Conservation (phyloP, 2,888 invertebrate species). For the Drosophila pseudotakahashii region DNA sequence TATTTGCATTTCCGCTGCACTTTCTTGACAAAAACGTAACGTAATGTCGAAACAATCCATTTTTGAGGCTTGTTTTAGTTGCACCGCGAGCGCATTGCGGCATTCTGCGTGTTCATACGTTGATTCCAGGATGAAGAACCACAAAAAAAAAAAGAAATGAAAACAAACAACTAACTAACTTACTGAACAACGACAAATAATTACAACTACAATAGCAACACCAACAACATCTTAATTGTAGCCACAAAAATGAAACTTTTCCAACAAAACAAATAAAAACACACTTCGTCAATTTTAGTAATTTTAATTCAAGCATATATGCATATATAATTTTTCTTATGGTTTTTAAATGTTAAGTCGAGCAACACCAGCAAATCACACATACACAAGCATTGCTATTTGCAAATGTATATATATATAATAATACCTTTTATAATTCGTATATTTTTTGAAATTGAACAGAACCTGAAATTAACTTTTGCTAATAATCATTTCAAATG, state of each 20-base stretch:
- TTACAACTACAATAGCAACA: conserved; percentile 45
- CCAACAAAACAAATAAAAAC: conserved; percentile 56
- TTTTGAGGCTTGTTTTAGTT: conserved; percentile 50
- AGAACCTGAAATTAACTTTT: conserved; percentile 25
- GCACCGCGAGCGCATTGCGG: conserved; percentile 67
- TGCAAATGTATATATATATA: conserved; percentile 42
- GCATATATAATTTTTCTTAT: conserved; percentile 56
- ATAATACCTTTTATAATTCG: conserved; percentile 19
- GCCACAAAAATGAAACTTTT: conserved; percentile 43
- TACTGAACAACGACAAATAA: conserved; percentile 41
- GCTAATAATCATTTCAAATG: conserved; percentile 23
- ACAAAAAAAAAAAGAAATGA: conserved; percentile 16
- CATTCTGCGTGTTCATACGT: conserved; percentile 63
- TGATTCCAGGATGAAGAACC: conserved; percentile 41
- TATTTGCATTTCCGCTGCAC: conserved; percentile 72
- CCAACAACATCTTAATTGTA: conserved; percentile 48
- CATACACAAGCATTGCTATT: conserved; percentile 36
- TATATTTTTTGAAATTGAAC: conserved; percentile 51
- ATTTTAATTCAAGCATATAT: conserved; percentile 66
- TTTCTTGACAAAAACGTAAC: conserved; percentile 54
- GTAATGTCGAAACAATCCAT: conserved; percentile 29
- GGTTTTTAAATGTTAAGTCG: conserved; percentile 57
- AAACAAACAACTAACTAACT: conserved; percentile 30
- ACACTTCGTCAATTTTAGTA: conserved; percentile 83
- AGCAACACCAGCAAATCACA: conserved; percentile 40